Percentiles rank a stretch among this genome's conserved stretches.
These are phyloP conservation scores for Scartelaos histophorus DNA, from an alignment of 2,113 vertebrate genomes.

Conservation along the genomic window DNA sequence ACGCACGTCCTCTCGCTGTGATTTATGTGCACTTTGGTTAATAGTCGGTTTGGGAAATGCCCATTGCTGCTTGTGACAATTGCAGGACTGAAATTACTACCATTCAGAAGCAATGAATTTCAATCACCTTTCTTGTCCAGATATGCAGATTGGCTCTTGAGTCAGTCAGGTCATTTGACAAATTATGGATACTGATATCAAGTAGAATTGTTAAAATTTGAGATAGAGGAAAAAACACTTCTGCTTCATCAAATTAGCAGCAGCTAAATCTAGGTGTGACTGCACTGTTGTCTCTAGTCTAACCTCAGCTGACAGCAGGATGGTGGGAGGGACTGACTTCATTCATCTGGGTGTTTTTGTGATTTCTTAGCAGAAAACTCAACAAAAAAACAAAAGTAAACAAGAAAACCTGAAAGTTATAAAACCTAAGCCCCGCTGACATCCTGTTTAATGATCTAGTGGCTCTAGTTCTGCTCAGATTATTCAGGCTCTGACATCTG, in stretches of 20 bases:
- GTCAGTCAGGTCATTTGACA: constrained; percentile 53
- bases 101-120: constrained; percentile 73
- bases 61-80: constrained; percentile 36
- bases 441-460: no score
- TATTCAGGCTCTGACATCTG: no score
- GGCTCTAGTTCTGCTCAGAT: no score
- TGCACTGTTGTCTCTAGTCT: background rate
- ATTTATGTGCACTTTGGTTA: constrained; percentile 55
- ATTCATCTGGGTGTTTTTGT: background rate
- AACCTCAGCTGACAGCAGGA: background rate
- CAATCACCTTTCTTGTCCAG: constrained; percentile 71
- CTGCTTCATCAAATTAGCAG: background rate
- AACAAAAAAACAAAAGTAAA: no score
- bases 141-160: constrained; percentile 55
- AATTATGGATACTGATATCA: constrained; percentile 52
- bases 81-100: constrained; percentile 65
- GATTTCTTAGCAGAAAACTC: background rate
- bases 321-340: background rate
- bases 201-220: constrained; percentile 53
- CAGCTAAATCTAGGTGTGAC: background rate
- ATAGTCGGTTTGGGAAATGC: constrained; percentile 59
- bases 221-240: background rate
- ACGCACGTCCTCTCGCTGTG: constrained; percentile 16
- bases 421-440: no score
- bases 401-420: no score